Conservation (phyloP, 2,797 vertebrate species). For the Acipenser transmontanus region DNA sequence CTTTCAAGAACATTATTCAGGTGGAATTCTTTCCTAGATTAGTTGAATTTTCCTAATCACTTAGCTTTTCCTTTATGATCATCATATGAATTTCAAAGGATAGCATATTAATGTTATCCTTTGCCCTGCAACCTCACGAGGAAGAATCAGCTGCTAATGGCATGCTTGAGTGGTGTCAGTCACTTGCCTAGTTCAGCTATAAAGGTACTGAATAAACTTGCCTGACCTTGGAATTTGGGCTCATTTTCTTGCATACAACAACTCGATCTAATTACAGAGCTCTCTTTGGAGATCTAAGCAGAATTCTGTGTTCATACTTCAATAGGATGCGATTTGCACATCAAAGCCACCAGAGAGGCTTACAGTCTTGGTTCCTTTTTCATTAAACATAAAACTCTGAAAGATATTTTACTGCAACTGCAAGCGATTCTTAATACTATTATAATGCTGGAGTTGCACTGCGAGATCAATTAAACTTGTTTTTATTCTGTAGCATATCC, state of each 20-base stretch:
- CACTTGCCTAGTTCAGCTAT: too few species aligned
- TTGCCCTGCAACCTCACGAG: too few species aligned
- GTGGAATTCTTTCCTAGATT: too few species aligned
- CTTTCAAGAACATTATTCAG: too few species aligned
- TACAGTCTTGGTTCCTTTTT: slow-evolving; percentile 23
- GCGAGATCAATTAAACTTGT: not conserved
- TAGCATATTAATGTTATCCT: too few species aligned
- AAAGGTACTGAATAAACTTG: not conserved
- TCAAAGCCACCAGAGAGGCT: slow-evolving; percentile 19
- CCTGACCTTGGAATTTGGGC: slow-evolving; percentile 12
- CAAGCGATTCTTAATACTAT: not conserved
- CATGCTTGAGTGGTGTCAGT: too few species aligned
- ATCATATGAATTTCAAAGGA: too few species aligned
- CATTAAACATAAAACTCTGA: slow-evolving; percentile 18
- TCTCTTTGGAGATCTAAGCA: slow-evolving; percentile 18
- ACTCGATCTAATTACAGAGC: slow-evolving; percentile 24
- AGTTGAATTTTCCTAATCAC: too few species aligned
- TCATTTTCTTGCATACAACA: slow-evolving; percentile 7
- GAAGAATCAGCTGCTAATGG: too few species aligned
- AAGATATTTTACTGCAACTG: slow-evolving; percentile 10
- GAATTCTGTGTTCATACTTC: slow-evolving; percentile 6
- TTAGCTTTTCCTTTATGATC: too few species aligned
- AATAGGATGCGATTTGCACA: slow-evolving; percentile 22
- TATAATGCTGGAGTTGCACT: not conserved
- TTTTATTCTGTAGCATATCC: not conserved